Evolutionary conservation across 2,888 invertebrate species (phyloP).

Genomic region (Iselma pallidipennis): DNA sequence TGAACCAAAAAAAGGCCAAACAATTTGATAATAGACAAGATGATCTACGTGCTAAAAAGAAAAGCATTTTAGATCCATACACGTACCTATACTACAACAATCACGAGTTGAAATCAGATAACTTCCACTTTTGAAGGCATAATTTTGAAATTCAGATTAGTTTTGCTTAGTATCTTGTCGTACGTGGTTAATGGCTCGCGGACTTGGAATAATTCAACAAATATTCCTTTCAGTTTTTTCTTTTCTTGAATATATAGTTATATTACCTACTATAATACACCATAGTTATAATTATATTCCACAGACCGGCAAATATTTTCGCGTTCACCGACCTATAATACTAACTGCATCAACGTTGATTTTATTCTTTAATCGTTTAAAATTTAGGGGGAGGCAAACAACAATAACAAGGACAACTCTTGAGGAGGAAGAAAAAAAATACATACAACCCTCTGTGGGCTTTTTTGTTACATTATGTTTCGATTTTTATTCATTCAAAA

Average conservation of each 20-base stretch:
- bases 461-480: neutral
- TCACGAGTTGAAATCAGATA: neutral
- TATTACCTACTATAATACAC: neutral
- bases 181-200: conserved; percentile 18
- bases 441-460: neutral
- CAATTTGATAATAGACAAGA: neutral
- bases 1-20: neutral
- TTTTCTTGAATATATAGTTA: neutral
- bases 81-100: no score
- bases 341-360: conserved; percentile 11
- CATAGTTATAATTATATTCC: conserved; percentile 28
- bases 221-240: neutral
- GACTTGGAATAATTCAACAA: conserved; percentile 11
- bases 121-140: neutral
- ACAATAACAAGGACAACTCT: neutral
- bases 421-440: neutral
- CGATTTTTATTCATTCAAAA: neutral
- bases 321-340: conserved; percentile 34
- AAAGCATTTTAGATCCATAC: no score
- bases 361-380: neutral
- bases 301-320: conserved; percentile 32
- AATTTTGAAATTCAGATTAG: conserved; percentile 18
- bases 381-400: neutral
- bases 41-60: no score
- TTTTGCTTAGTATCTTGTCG: conserved; percentile 20